A percentile compares a stretch with the other conserved stretches of the same genome.
phyloP scores from a whole-genome alignment of 2,797 vertebrate species.

The Micropoecilia bifurca region DNA sequence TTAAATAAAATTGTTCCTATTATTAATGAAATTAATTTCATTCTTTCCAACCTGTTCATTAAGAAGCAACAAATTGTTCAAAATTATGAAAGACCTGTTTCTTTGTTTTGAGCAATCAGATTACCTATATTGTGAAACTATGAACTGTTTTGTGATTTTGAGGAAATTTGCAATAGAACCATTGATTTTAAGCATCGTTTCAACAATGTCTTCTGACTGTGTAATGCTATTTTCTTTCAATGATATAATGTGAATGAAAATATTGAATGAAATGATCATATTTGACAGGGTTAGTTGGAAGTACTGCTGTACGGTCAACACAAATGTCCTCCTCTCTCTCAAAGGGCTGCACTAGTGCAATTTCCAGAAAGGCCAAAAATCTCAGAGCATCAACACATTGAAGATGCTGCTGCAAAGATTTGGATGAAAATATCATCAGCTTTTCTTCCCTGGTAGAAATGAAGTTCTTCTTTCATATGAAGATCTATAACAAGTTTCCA shows the following conservation, averaged over 20 bases:
- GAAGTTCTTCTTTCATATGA: background rate
- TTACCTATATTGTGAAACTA: background rate
- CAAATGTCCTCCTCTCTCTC: background rate
- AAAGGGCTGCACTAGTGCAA: background rate
- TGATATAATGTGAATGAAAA: background rate
- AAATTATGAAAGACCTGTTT: background rate
- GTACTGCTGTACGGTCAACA: background rate
- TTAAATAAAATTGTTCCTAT: background rate
- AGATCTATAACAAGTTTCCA: background rate
- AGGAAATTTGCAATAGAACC: background rate
- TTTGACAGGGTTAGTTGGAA: background rate
- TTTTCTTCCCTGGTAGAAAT: background rate
- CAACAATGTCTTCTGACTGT: background rate
- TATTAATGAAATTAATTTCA: background rate
- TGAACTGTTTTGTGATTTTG: background rate
- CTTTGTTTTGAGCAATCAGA: background rate
- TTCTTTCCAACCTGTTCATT: background rate
- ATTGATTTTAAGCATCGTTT: background rate
- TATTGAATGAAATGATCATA: background rate
- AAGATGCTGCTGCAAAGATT: background rate
- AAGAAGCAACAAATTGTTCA: background rate
- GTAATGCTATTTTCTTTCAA: background rate
- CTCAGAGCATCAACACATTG: background rate
- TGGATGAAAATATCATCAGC: background rate
- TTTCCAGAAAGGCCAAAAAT: background rate